Evolutionary conservation across 2,113 vertebrate genomes (phyloP), one percentile per base, ranked within the genome.

Genomic region (Baryphthengus martii): DNA sequence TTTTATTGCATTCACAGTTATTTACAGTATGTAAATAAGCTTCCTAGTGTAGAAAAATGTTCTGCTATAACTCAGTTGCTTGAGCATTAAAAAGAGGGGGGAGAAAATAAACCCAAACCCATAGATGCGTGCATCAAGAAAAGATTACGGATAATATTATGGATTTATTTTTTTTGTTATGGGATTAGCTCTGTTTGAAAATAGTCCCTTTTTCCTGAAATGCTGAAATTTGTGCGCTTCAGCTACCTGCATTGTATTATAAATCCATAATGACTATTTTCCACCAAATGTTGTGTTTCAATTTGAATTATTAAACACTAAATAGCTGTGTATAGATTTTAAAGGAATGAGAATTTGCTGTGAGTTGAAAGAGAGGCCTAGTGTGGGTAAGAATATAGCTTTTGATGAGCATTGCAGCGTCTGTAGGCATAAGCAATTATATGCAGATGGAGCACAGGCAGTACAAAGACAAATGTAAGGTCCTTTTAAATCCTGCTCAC

Each of bases 1-100:
- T 95, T 97, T 97, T 97, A 96, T 96, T 95, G 79, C 87, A 65
- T 91, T 95, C 96, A 74, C 62, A 61, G 93, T 97, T 97, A 97
- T 97, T 96, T 96, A 96, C 94, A 90, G 90, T 95, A 97, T 97
- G 96, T 95, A 97, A 97, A 97, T 96, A 96, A 96, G 91, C 82
- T 91, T 88, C 70, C 53, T 39, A 67, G 44, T 56, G 87, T 70
- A 81, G 90, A 92, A 94, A 72, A 97, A 97, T 94, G 89, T 94
- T 93, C 87, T 88, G 82, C 95, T 73, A 86, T 97, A 97, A 97
- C 67, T 97, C 94, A 96, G 85, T 95, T 79, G 81, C 63, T 89
- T 90, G 45, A 92, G 50, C 89, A 89, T 87, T 94, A 95, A 82
- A 75, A 85, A 63, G 55, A 86, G 33, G 18, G 13, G 47, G 35